Conservation (phyloP, 2,888 invertebrate genomes). For the Drosophila incognita region DNA sequence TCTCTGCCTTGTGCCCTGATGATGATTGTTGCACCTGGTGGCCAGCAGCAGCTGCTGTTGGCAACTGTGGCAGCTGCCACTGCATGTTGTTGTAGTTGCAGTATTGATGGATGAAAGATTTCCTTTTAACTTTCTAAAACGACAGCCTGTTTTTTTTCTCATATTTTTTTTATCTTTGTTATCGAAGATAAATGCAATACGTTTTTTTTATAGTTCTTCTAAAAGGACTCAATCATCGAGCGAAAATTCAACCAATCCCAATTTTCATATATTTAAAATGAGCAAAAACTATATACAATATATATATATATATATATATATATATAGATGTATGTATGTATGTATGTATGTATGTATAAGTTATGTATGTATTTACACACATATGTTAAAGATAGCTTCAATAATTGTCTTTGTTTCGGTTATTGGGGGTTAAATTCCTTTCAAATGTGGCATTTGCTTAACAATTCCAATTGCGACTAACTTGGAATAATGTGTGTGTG, state of each 20-base stretch:
- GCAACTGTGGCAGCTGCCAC: slow-evolving; percentile 51
- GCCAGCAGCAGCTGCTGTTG: slow-evolving; percentile 51
- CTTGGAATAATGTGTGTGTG: neutral
- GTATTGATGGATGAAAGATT: slow-evolving; percentile 62
- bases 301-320: too few species aligned
- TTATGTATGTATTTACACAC: neutral
- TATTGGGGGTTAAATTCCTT: neutral
- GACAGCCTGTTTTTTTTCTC: slow-evolving; percentile 16
- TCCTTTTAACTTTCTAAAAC: slow-evolving; percentile 63
- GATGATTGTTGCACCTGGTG: slow-evolving; percentile 76
- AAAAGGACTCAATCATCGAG: neutral
- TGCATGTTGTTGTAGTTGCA: slow-evolving; percentile 7
- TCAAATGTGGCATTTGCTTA: slow-evolving; percentile 1
- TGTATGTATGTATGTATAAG: neutral
- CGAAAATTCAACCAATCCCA: neutral
- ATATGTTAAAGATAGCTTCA: neutral
- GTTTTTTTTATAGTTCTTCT: neutral
- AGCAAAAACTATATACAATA: neutral
- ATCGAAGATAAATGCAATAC: neutral
- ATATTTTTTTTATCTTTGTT: neutral
- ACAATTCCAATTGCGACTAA: neutral
- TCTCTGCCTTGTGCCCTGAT: slow-evolving; percentile 20
- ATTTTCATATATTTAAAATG: neutral
- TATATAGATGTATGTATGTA: neutral
- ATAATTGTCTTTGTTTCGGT: neutral